Conservation (phyloP, 92 coral and sea anemone genomes). For the Phenganax stokvisi region DNA sequence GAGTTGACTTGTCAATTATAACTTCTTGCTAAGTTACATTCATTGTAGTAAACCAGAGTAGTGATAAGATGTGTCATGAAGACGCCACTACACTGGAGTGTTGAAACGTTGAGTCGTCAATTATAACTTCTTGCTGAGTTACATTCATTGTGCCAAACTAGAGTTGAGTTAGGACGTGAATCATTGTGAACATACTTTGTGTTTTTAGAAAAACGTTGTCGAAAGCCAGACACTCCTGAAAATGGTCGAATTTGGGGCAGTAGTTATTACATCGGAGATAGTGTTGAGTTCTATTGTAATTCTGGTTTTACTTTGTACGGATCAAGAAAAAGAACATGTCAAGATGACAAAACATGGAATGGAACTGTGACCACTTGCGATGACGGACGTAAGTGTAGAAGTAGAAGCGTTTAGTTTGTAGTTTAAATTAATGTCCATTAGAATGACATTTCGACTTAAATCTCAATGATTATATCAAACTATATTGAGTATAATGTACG, state of each 20-base stretch:
- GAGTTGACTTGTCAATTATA: no score
- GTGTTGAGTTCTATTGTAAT: constrained; percentile 53
- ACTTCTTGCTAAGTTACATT: no score
- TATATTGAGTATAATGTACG: no score
- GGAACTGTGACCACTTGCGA: constrained; percentile 52
- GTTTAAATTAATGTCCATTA: no score
- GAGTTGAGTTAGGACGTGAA: not conserved
- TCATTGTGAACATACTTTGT: not conserved
- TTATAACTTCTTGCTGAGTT: no score
- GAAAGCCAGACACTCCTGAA: constrained; percentile 58
- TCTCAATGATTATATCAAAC: no score
- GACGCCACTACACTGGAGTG: no score
- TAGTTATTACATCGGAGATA: constrained; percentile 41
- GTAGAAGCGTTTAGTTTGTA: not conserved
- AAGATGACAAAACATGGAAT: constrained; percentile 59
- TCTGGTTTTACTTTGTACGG: constrained; percentile 67
- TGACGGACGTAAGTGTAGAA: constrained; percentile 63
- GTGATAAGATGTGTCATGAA: no score
- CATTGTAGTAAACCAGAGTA: no score
- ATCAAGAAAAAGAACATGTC: constrained; percentile 57
- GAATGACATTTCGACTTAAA: no score
- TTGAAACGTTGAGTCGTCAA: no score
- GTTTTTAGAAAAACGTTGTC: constrained; percentile 53
- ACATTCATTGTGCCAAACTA: no score
- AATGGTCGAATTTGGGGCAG: constrained; percentile 44